Base-by-base conservation (phyloP, 2,797 vertebrate species). In the Momotus momota region DNA sequence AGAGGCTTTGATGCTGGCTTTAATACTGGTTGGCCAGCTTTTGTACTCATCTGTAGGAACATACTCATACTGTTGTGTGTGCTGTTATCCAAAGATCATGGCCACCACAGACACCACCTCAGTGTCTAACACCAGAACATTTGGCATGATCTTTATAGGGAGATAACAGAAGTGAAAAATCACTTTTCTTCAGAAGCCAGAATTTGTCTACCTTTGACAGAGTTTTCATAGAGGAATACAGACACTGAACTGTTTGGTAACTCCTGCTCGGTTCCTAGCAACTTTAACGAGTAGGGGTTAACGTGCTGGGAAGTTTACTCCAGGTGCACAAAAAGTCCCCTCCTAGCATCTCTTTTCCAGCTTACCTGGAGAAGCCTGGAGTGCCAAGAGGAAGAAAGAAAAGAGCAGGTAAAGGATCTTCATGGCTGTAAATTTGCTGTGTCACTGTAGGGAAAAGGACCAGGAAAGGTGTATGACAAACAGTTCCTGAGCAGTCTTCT, bases 361-460 rank as follows among this genome's bases (percentile, higher is more conserved):
- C 94, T 91, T 96, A 97, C 96, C 96, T 93, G 95, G 84, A 78
- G 94, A 87, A 52, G 77, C 33, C 12, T 94, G 96, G 55, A 96
- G 48, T 0, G 12, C 81, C 88, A 97, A 66, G 55, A 95, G 71
- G 40, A 97, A 20, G 22, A 97, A 38, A 81, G 91, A 96, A 78
- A 96, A 96, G 48, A 96, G 93, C 45, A 96, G 57, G 38, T 29
- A 95, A 81, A 96, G 86, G 74, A 89, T 78, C 92, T 73, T 97
- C 95, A 96, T 96, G 84, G 14, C 57, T 52, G 38, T 0, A 1
- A 67, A 67, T 71, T 45, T 38, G 10, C n/a, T 69, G 45, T 64
- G 35, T 45, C 65, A 17, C 92, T 95, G 69, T 10, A 48, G 14
- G 51, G 29, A 85, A 85, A 61, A 73, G 7, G 9, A 75, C 14